A percentile compares a stretch with the other conserved stretches of the same genome.
phyloP scores from a whole-genome alignment of 2,797 vertebrate genomes.

The Xerus rutilus region DNA sequence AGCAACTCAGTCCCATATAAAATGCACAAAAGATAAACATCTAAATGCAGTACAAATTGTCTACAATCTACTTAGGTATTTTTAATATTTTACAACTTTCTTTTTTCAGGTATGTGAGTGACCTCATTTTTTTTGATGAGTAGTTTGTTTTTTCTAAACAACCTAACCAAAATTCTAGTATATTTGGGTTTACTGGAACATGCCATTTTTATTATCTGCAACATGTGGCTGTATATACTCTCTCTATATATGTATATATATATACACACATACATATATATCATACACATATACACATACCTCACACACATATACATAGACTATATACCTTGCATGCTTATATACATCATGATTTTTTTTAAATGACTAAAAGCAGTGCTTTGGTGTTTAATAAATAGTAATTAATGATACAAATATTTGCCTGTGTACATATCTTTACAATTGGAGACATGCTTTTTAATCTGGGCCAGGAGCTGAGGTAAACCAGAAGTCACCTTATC shows the following conservation, averaged over 20 bases:
- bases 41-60: not conserved
- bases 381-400: not conserved
- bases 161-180: not conserved
- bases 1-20: not conserved
- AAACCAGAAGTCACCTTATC: not conserved
- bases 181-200: not conserved
- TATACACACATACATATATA: not conserved
- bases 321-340: not conserved
- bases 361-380: not conserved
- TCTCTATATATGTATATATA: too few species aligned
- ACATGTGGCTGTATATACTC: not conserved
- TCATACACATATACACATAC: too few species aligned
- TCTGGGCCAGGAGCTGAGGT: not conserved
- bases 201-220: not conserved
- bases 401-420: not conserved
- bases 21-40: constrained; percentile 15
- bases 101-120: not conserved
- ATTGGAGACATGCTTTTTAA: not conserved
- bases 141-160: not conserved
- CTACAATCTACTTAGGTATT: not conserved
- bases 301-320: not conserved
- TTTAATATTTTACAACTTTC: constrained; percentile 28
- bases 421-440: not conserved
- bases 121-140: not conserved
- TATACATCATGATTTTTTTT: not conserved